phyloP scores from a whole-genome alignment of 2,888 invertebrate species.

The Teleogryllus oceanicus region DNA sequence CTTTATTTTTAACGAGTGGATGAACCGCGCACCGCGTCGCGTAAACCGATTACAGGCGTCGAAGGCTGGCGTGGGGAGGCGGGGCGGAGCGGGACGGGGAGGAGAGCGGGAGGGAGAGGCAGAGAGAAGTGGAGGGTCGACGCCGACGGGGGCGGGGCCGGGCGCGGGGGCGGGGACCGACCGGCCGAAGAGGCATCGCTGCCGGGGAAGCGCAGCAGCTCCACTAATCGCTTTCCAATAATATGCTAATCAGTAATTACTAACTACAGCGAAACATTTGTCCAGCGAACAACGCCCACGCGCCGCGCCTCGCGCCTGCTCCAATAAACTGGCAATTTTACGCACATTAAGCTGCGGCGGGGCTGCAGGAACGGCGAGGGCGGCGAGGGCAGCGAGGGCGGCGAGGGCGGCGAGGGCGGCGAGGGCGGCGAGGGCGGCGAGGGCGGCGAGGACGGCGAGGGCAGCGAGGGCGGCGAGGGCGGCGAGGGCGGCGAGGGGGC shows the following conservation, averaged over 20 bases:
- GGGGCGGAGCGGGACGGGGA: neutral
- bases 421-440: too few relatives aligned
- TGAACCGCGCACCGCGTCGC: neutral
- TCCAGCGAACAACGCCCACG: conserved; percentile 11
- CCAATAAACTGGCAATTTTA: conserved; percentile 27
- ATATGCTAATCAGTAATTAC: conserved; percentile 32
- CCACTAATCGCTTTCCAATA: conserved; percentile 28
- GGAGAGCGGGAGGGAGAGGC: neutral
- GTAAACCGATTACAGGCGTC: neutral
- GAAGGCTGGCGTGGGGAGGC: neutral
- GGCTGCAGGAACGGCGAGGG: too few relatives aligned
- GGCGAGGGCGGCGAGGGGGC: too few relatives aligned
- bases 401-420: too few relatives aligned
- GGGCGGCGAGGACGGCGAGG: too few relatives aligned
- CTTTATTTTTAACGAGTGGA: conserved; percentile 18
- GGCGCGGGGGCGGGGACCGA: neutral
- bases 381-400: too few relatives aligned
- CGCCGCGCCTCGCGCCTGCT: neutral
- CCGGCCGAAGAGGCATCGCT: neutral
- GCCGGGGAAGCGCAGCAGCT: neutral
- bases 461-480: too few relatives aligned
- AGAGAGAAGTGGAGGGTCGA: neutral
- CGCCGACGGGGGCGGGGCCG: neutral
- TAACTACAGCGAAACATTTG: conserved; percentile 25
- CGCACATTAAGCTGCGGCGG: conserved; percentile 25